A percentile compares a stretch with the other conserved stretches of the same genome.
phyloP scores from a whole-genome alignment of 2,797 vertebrate species.

The Melanotaenia pygmaea region DNA sequence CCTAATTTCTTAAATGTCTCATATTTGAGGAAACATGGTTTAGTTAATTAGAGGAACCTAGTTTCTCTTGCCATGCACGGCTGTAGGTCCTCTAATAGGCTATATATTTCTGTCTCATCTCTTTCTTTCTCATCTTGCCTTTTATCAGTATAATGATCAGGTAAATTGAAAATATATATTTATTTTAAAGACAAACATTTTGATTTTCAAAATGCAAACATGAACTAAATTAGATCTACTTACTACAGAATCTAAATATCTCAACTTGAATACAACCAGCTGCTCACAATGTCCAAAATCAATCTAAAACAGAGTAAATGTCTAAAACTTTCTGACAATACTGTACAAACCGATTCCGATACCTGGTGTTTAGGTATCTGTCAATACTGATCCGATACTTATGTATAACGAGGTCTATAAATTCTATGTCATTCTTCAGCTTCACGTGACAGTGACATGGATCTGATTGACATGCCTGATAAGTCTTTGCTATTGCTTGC shows the following conservation, averaged over 20 bases:
- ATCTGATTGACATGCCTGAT: too few relatives aligned
- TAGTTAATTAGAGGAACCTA: neutral
- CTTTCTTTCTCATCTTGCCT: neutral
- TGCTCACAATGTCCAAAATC: neutral
- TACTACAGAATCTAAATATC: neutral
- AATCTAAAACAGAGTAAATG: neutral
- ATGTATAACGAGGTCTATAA: too few relatives aligned
- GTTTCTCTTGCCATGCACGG: neutral
- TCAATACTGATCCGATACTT: too few relatives aligned
- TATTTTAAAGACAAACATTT: neutral
- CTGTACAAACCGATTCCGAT: too few relatives aligned
- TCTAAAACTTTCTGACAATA: neutral
- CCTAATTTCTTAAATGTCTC: constrained; percentile 22
- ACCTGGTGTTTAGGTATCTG: too few relatives aligned
- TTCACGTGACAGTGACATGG: too few relatives aligned
- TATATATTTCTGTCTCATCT: neutral
- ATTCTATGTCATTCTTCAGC: too few relatives aligned
- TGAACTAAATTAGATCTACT: neutral
- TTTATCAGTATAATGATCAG: neutral
- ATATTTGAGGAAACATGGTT: constrained; percentile 14
- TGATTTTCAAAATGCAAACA: neutral
- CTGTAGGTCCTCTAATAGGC: constrained; percentile 2
- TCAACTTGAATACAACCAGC: neutral
- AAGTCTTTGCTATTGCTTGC: too few relatives aligned
- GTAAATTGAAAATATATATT: neutral